Evolutionary conservation across 2,797 vertebrate genomes (phyloP).

Genomic region (Lagocephalus sceleratus): DNA sequence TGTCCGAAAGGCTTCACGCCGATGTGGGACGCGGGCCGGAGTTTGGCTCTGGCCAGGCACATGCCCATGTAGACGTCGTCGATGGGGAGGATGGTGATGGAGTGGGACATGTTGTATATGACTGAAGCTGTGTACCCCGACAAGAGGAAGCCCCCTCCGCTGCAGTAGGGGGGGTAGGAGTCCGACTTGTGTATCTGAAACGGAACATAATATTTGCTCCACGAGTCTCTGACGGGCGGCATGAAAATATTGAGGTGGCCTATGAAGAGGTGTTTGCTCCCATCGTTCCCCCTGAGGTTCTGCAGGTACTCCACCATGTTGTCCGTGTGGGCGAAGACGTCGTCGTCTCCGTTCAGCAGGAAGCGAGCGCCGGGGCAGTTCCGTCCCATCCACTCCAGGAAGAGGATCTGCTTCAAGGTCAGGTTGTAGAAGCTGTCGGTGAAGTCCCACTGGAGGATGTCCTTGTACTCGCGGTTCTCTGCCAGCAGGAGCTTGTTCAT

Average conservation of each 20-base stretch:
- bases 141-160: constrained; percentile 79
- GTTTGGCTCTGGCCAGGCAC: constrained; percentile 74
- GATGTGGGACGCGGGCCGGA: constrained; percentile 68
- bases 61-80: constrained; percentile 86
- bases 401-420: constrained; percentile 84
- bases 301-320: constrained; percentile 15
- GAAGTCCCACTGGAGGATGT: constrained; percentile 74
- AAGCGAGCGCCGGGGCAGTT: constrained; percentile 54
- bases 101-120: constrained; percentile 59
- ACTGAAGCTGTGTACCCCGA: constrained; percentile 72
- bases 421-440: constrained; percentile 84
- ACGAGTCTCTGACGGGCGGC: constrained; percentile 55
- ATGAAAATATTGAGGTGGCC: constrained; percentile 63
- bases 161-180: constrained; percentile 74
- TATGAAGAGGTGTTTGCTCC: constrained; percentile 68
- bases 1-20: constrained; percentile 73
- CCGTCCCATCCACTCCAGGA: constrained; percentile 77
- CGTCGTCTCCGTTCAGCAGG: constrained; percentile 7
- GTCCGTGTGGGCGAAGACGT: constrained; percentile 12
- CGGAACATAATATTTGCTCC: constrained; percentile 82
- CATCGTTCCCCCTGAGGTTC: constrained; percentile 30
- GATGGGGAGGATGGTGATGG: constrained; percentile 74
- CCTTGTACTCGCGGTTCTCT: neutral
- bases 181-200: constrained; percentile 57
- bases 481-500: constrained; percentile 3